A percentile compares a stretch with the other conserved stretches of the same genome.
phyloP scores from a whole-genome alignment of 2,888 invertebrate genomes.

The Thera obeliscata region DNA sequence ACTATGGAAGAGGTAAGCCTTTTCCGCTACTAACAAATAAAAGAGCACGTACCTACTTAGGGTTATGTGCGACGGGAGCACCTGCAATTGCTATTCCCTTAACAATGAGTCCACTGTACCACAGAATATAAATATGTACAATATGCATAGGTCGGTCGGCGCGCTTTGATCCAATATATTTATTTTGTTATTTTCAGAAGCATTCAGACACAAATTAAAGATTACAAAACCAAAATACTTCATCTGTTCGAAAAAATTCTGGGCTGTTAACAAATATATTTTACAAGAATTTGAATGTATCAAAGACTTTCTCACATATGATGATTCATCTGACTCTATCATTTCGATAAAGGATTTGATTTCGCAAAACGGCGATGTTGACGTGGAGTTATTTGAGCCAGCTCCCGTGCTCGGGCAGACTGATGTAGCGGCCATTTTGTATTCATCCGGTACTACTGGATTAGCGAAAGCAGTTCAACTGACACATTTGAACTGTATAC shows the following conservation, averaged over 20 bases:
- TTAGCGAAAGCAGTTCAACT: slow-evolving; percentile 87
- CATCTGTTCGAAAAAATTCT: slow-evolving; percentile 84
- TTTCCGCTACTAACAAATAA: background rate
- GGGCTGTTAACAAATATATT: slow-evolving; percentile 65
- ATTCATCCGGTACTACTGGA: slow-evolving; percentile 89
- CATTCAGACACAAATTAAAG: slow-evolving; percentile 86
- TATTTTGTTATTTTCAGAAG: slow-evolving; percentile 72
- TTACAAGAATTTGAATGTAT: slow-evolving; percentile 57
- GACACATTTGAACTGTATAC: slow-evolving; percentile 83
- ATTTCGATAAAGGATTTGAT: slow-evolving; percentile 54
- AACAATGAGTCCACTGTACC: no score
- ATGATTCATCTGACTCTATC: slow-evolving; percentile 48
- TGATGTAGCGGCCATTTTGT: slow-evolving; percentile 77
- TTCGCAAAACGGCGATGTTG: slow-evolving; percentile 42
- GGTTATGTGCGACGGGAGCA: no score
- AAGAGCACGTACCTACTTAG: no score
- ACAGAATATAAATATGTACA: no score
- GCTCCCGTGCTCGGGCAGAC: slow-evolving; percentile 69
- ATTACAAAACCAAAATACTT: slow-evolving; percentile 87
- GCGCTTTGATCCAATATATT: background rate
- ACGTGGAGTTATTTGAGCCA: slow-evolving; percentile 68
- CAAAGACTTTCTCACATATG: slow-evolving; percentile 56
- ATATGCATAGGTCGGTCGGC: no score
- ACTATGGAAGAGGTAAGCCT: slow-evolving; percentile 59
- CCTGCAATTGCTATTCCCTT: no score